These are phyloP conservation scores for Aphidius colemani DNA, from an alignment of 2,888 invertebrate species.

Conservation along the genomic window DNA sequence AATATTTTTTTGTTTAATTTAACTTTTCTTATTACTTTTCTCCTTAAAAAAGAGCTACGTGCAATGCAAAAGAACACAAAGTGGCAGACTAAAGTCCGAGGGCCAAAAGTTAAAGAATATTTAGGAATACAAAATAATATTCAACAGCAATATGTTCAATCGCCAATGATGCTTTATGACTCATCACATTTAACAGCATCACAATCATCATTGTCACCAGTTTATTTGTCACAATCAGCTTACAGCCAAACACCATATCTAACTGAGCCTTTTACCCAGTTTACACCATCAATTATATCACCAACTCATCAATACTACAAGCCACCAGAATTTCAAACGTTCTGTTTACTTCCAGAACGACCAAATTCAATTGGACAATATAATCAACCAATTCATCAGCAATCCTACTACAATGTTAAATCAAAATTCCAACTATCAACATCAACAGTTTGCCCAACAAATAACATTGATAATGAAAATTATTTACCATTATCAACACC, in stretches of 20 bases:
- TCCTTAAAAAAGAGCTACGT: conserved; percentile 13
- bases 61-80: conserved; percentile 42
- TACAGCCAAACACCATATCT: conserved; percentile 43
- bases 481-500: no score
- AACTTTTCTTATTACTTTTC: background rate
- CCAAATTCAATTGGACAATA: conserved; percentile 29
- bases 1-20: background rate
- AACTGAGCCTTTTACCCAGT: conserved; percentile 44
- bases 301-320: conserved; percentile 45
- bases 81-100: conserved; percentile 41
- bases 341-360: conserved; percentile 47
- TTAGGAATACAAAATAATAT: no score
- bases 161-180: conserved; percentile 46
- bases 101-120: conserved; percentile 37
- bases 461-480: background rate
- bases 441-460: conserved; percentile 12
- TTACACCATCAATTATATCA: conserved; percentile 42
- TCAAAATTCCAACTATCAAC: conserved; percentile 42
- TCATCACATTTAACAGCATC: conserved; percentile 36
- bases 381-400: conserved; percentile 36
- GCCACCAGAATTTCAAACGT: conserved; percentile 45
- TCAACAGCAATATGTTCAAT: conserved; percentile 39
- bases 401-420: conserved; percentile 45
- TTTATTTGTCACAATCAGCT: conserved; percentile 45
- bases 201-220: conserved; percentile 34